Evolutionary conservation across 2,888 invertebrate genomes (phyloP).

Genomic region (Noctua fimbriata): DNA sequence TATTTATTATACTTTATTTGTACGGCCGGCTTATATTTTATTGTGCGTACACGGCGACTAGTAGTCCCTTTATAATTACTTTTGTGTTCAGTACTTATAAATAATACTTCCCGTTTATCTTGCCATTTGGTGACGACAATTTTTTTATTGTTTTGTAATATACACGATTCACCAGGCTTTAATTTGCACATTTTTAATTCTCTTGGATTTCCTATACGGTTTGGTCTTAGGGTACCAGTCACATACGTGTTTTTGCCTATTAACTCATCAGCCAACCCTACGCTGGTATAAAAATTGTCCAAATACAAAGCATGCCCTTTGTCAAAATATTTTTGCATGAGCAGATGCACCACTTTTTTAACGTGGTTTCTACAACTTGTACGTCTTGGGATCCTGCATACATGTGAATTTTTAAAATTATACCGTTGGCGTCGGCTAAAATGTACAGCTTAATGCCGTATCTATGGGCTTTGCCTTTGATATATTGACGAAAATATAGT

Average conservation of each 20-base stretch:
- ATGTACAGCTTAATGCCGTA: constrained; percentile 56
- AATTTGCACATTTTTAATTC: constrained; percentile 43
- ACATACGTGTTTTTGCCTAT: constrained; percentile 58
- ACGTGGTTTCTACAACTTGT: too few species aligned
- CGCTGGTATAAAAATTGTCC: constrained; percentile 61
- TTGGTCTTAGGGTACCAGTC: constrained; percentile 60
- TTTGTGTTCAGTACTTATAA: constrained; percentile 62
- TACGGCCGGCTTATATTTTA: constrained; percentile 64
- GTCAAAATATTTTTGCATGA: constrained; percentile 57
- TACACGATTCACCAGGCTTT: constrained; percentile 53
- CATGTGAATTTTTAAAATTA: constrained; percentile 61
- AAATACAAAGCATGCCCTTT: constrained; percentile 58
- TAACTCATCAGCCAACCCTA: constrained; percentile 58
- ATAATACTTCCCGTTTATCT: constrained; percentile 61
- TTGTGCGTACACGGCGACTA: constrained; percentile 62
- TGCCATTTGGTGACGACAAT: constrained; percentile 62
- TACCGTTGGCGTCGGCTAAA: constrained; percentile 62
- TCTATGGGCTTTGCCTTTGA: constrained; percentile 59
- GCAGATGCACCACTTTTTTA: constrained; percentile 34
- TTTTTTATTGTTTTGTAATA: constrained; percentile 60
- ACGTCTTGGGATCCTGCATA: constrained; percentile 38
- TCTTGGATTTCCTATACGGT: constrained; percentile 55
- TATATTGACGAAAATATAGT: constrained; percentile 61
- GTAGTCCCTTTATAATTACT: constrained; percentile 62
- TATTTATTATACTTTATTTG: constrained; percentile 60